Conservation (phyloP, 1,140 invertebrate species). For the Trachelipus rathkii region DNA sequence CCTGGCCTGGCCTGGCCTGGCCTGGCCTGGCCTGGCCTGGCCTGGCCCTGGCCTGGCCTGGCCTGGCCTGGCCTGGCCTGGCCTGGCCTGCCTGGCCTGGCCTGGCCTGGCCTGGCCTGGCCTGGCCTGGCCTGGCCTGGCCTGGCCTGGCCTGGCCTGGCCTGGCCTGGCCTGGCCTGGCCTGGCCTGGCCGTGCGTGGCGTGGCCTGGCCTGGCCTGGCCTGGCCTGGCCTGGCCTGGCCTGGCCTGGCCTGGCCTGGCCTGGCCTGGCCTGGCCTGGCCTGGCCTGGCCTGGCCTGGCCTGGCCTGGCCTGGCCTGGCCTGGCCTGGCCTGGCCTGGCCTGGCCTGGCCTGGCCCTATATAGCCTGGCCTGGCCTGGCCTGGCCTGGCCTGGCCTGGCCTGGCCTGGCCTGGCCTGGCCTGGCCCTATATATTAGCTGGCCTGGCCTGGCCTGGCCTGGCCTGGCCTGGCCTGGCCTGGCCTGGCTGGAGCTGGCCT, state of each 20-base stretch:
- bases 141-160: slow-evolving; percentile 41
- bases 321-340: slow-evolving; percentile 34
- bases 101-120: slow-evolving; percentile 36
- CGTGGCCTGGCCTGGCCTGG: slow-evolving; percentile 39
- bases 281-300: slow-evolving; percentile 41
- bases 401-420: slow-evolving; percentile 46
- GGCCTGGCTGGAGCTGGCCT: not conserved
- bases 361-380: slow-evolving; percentile 35
- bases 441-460: slow-evolving; percentile 46
- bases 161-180: slow-evolving; percentile 42
- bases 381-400: slow-evolving; percentile 41
- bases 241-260: slow-evolving; percentile 43
- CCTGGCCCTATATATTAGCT: no score
- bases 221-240: slow-evolving; percentile 31
- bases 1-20: slow-evolving; percentile 44
- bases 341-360: slow-evolving; percentile 30
- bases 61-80: slow-evolving; percentile 44
- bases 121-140: slow-evolving; percentile 44
- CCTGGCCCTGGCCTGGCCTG: no score
- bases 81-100: no score
- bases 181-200: slow-evolving; percentile 29
- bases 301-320: slow-evolving; percentile 44
- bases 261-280: slow-evolving; percentile 36
- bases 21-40: no score
- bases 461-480: slow-evolving; percentile 32